Conservation (phyloP, 1,140 invertebrate genomes). For the Drosophila dunni region DNA sequence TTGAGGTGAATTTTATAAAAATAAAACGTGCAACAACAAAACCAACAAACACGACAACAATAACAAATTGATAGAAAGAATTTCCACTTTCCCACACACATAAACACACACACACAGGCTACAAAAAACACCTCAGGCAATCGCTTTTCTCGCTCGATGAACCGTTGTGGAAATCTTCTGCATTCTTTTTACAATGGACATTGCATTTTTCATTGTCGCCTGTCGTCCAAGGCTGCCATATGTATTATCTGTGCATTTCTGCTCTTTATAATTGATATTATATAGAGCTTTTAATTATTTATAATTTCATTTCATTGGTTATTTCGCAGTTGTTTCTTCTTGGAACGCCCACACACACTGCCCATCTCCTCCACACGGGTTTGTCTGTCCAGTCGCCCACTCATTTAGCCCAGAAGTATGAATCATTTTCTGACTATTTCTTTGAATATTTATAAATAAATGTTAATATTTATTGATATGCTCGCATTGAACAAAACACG, state of each 20-base stretch:
- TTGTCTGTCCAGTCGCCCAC: slow-evolving; percentile 36
- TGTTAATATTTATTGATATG: slow-evolving; percentile 29
- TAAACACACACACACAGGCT: slow-evolving; percentile 8
- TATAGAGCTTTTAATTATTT: slow-evolving; percentile 20
- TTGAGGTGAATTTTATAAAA: slow-evolving; percentile 80
- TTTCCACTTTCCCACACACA: slow-evolving; percentile 62
- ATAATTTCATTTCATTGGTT: slow-evolving; percentile 15
- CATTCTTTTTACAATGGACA: slow-evolving; percentile 38
- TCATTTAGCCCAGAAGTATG: slow-evolving; percentile 24
- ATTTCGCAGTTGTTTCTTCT: slow-evolving; percentile 41
- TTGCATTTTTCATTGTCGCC: slow-evolving; percentile 35
- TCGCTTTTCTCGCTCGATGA: slow-evolving; percentile 6
- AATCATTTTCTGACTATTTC: slow-evolving; percentile 29
- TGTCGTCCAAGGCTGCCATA: slow-evolving; percentile 21
- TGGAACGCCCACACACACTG: slow-evolving; percentile 3
- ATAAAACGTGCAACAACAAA: slow-evolving; percentile 68
- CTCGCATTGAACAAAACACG: slow-evolving; percentile 14
- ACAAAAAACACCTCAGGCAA: slow-evolving; percentile 10
- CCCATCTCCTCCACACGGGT: neutral
- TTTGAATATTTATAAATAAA: slow-evolving; percentile 42
- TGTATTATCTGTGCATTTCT: neutral
- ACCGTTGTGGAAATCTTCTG: slow-evolving; percentile 19
- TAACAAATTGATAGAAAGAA: slow-evolving; percentile 48
- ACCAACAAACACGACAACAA: slow-evolving; percentile 36
- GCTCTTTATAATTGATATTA: slow-evolving; percentile 26